Base-by-base conservation (phyloP, 2,797 vertebrate species). In the Limnodromus scolopaceus region DNA sequence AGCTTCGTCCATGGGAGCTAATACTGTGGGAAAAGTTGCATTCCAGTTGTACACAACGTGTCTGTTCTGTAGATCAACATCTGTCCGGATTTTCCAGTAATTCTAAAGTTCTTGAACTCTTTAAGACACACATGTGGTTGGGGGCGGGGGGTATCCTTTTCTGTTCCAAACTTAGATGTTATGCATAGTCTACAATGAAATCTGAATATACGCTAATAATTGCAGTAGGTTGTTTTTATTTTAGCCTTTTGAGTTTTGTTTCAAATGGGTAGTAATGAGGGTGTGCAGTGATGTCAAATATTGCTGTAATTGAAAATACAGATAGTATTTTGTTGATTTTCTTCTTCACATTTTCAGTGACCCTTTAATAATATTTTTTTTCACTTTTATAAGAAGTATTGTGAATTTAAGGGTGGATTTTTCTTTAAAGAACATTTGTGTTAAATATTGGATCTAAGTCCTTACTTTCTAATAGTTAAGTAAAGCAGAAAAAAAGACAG, bases 41-140 rank as follows among this genome's bases (percentile, higher is more conserved):
- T 92, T 93, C 69, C 84, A 75, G 7, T 94, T 89, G 82, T 51
- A 49, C 32, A 53, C 51, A 75, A 27, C 5, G 4, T 72, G 28
- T 90, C 77, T 83, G 76, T 69, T 93, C 89, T 93, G 65, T 54
- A 92, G 45, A 79, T 90, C 66, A 89, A 22, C 84, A 83, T 93
- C 71, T 97, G 53, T 87, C 71, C 13, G 3, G 19, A 70, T 95
- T 93, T 96, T 95, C 84, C 75, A 82, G 49, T 64, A 25, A 25
- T 87, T 63, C 30, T 16, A 8, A 87, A 87, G 46, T 83, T 74
- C 72, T 68, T 95, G 57, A 93, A 61, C 54, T 41, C 19, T 76
- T 70, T 38, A 58, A 85, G 79, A 77, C 2, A 13, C 41, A 57
- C 48, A 20, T 43, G 13, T 85, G 78, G 38, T 75, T 41, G 30